Conservation (phyloP, 2,888 invertebrate genomes). For the Hydropsyche betteni region DNA sequence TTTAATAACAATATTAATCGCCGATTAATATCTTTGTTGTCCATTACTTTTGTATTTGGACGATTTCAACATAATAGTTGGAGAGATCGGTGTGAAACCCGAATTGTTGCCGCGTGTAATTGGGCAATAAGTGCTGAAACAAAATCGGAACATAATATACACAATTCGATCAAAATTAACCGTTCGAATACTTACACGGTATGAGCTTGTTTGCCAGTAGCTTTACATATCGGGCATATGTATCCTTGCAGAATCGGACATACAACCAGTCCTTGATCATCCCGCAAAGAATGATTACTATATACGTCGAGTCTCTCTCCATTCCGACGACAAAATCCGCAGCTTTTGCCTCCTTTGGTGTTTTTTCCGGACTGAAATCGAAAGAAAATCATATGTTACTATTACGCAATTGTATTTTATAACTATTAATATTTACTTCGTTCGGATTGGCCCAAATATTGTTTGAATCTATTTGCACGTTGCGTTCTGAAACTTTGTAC, state of each 20-base stretch:
- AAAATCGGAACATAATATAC: conserved; percentile 5
- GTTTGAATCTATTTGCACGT: neutral
- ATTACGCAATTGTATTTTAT: neutral
- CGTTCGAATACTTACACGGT: conserved; percentile 59
- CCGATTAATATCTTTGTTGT: conserved; percentile 56
- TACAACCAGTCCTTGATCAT: conserved; percentile 58
- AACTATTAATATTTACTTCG: neutral
- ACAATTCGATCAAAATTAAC: conserved; percentile 8
- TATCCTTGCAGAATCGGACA: conserved; percentile 62
- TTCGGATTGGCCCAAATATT: neutral
- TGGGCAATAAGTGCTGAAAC: conserved; percentile 63
- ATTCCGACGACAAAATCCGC: conserved; percentile 62
- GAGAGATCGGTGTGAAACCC: conserved; percentile 59
- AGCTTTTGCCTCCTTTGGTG: conserved; percentile 54
- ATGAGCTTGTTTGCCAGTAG: conserved; percentile 61
- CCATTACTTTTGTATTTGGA: conserved; percentile 63
- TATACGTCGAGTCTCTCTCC: conserved; percentile 62
- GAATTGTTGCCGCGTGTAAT: conserved; percentile 59
- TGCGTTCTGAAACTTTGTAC: neutral
- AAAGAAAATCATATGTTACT: neutral
- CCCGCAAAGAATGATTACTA: conserved; percentile 59
- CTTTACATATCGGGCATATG: conserved; percentile 59
- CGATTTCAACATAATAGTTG: conserved; percentile 62
- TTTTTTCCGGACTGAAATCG: no score
- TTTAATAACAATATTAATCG: neutral